These are phyloP conservation scores for Drosophila repletoides DNA, from an alignment of 1,140 invertebrate species.

Conservation along the genomic window DNA sequence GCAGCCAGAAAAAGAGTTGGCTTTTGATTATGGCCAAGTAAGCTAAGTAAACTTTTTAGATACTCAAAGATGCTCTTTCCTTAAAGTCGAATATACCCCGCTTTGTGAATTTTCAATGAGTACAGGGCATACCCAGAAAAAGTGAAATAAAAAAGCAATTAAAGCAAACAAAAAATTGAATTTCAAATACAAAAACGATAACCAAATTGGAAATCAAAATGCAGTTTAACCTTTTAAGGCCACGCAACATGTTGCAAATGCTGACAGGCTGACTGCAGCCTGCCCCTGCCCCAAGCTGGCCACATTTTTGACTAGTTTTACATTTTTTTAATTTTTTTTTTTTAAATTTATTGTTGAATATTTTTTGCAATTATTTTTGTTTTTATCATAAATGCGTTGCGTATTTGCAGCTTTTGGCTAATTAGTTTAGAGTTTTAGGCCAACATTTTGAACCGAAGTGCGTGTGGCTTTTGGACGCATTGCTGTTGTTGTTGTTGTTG, in stretches of 20 bases:
- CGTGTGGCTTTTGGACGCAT: conserved; percentile 36
- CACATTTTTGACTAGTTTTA: conserved; percentile 17
- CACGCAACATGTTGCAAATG: conserved; percentile 55
- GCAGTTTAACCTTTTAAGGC: conserved; percentile 70
- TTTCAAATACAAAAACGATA: conserved; percentile 43
- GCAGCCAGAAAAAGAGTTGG: too few relatives aligned
- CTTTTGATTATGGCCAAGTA: too few relatives aligned
- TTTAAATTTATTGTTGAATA: too few relatives aligned
- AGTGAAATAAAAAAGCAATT: conserved; percentile 37
- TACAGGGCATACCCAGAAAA: too few relatives aligned
- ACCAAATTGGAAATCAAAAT: conserved; percentile 42
- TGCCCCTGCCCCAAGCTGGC: not conserved
- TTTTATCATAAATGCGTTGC: conserved; percentile 68
- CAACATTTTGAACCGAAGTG: conserved; percentile 9
- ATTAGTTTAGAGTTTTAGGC: conserved; percentile 25
- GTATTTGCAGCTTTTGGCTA: conserved; percentile 32
- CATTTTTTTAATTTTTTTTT: conserved; percentile 28
- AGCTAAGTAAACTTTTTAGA: too few relatives aligned
- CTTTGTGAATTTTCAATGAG: too few relatives aligned
- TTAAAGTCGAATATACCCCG: too few relatives aligned
- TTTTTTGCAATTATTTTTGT: conserved; percentile 10
- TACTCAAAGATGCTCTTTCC: too few relatives aligned
- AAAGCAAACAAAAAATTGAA: conserved; percentile 51
- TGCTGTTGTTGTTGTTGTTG: conserved; percentile 1
- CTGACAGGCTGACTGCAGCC: conserved; percentile 10